Percentiles rank a stretch among this genome's conserved stretches.
Evolutionary conservation across 2,888 invertebrate species (phyloP).

Genomic region (Allolobophora icterica): DNA sequence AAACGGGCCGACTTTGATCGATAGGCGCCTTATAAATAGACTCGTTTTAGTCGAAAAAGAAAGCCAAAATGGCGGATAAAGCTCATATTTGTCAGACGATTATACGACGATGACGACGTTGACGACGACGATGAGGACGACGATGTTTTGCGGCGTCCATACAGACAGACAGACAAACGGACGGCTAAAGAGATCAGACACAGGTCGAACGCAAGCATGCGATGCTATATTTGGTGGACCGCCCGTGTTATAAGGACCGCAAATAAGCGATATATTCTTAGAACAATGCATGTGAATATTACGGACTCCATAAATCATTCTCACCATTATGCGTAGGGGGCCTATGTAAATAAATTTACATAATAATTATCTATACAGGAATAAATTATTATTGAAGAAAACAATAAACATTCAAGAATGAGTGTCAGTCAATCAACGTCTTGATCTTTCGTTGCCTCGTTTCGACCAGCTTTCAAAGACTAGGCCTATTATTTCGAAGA

Average conservation of each 20-base stretch:
- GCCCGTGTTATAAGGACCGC: not conserved
- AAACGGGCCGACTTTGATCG: not conserved
- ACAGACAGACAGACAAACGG: not conserved
- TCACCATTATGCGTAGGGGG: too few relatives aligned
- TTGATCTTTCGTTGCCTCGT: too few relatives aligned
- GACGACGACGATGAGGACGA: not conserved
- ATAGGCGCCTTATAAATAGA: constrained; percentile 17
- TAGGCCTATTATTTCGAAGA: too few relatives aligned
- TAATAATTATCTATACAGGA: too few relatives aligned
- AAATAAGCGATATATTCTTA: too few relatives aligned
- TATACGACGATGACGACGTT: not conserved
- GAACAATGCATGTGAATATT: too few relatives aligned
- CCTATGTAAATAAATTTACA: too few relatives aligned
- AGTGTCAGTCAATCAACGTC: too few relatives aligned
- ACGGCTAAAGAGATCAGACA: constrained; percentile 1
- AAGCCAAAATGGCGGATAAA: constrained; percentile 17
- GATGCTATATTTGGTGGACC: not conserved
- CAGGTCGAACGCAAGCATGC: not conserved
- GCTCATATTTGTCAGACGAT: constrained; percentile 17
- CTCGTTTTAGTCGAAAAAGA: constrained; percentile 2
- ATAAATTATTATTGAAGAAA: too few relatives aligned
- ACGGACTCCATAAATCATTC: too few relatives aligned
- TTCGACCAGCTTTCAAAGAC: too few relatives aligned
- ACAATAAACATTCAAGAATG: too few relatives aligned
- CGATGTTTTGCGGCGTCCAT: not conserved